These are phyloP conservation scores for Gymnosoma rotundatum DNA, from an alignment of 2,888 invertebrate species.

Conservation along the genomic window DNA sequence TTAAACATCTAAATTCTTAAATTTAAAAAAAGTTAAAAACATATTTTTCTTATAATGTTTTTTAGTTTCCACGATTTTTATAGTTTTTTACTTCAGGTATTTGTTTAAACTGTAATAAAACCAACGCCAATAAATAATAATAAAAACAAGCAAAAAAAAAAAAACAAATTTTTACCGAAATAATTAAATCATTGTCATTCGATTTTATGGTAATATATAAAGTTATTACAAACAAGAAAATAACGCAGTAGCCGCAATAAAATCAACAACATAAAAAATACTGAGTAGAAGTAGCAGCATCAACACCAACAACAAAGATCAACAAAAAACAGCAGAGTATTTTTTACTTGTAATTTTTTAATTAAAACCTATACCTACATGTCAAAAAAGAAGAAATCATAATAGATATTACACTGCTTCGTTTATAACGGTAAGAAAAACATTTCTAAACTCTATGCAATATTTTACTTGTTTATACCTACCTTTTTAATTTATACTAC, in stretches of 20 bases:
- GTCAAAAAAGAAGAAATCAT: too few species aligned
- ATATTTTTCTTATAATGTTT: background rate
- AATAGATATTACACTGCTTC: constrained; percentile 35
- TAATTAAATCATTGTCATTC: constrained; percentile 28
- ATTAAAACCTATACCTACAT: constrained; percentile 37
- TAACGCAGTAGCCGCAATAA: constrained; percentile 33
- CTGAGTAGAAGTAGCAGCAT: constrained; percentile 34
- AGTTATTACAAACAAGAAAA: constrained; percentile 20
- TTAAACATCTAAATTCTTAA: too few species aligned
- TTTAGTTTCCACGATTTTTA: constrained; percentile 4
- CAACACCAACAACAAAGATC: constrained; percentile 54
- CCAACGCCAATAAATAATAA: constrained; percentile 8
- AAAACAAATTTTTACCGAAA: constrained; percentile 29
- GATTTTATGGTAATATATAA: constrained; percentile 18
- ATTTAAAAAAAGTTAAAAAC: too few species aligned
- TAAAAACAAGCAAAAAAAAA: background rate
- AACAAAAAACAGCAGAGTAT: constrained; percentile 13
- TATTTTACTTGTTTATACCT: too few species aligned
- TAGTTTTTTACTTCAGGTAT: constrained; percentile 37
- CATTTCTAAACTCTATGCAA: background rate
- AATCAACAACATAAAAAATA: constrained; percentile 14
- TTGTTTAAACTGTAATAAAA: constrained; percentile 23
- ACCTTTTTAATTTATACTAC: too few species aligned
- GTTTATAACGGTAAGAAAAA: constrained; percentile 58
- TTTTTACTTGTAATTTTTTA: constrained; percentile 49